Base-by-base conservation (phyloP, 2,797 vertebrate species). In the Schizothorax lantsangensis region DNA sequence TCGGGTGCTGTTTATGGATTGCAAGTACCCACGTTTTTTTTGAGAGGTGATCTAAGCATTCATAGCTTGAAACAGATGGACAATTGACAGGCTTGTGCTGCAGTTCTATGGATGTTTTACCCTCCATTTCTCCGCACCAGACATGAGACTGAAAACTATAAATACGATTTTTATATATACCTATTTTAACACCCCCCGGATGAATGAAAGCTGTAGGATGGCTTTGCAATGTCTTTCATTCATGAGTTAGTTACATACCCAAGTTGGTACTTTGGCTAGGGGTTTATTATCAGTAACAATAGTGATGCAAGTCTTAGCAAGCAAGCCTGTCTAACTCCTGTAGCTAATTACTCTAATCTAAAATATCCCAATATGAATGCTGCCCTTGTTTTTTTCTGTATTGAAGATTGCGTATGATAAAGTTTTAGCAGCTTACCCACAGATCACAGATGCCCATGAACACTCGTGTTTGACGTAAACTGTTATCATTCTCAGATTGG, bases 391-490 rank as follows among this genome's bases (percentile, higher is more conserved):
- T 52, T 52, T 54, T 84, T 45, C 5, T 36, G 17, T 80, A 49
- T 57, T 79, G 73, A 68, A 80, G 74, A 84, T 88, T 21, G 26
- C 47, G 59, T n/a, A 64, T 68, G 40, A 66, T 89, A 86, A 66
- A 23, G 17, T 33, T 52, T 83, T 59, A 84, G 33, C 45, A 52
- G 66, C 54, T 47, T 88, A 30, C 30, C 64, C 64, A 68, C 3
- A 68, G 15, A 68, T 68, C 64, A 71, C 88, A 88, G 57, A 86
- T 84, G 45, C 71, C 30, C 17, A 23, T 17, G n/a, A 71, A 26
- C 57, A 57, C 52, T 40, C 5, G 8, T 38, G 87, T 90, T 87
- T 90, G 89, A 90, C 86, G 88, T 83, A 89, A 83, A 87, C 75
- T 7, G 68, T 77, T 54, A 74, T 73, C 11, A 45, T 36, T 85